Conservation (phyloP, 2,797 vertebrate genomes). For the Melanotaenia nigrans region DNA sequence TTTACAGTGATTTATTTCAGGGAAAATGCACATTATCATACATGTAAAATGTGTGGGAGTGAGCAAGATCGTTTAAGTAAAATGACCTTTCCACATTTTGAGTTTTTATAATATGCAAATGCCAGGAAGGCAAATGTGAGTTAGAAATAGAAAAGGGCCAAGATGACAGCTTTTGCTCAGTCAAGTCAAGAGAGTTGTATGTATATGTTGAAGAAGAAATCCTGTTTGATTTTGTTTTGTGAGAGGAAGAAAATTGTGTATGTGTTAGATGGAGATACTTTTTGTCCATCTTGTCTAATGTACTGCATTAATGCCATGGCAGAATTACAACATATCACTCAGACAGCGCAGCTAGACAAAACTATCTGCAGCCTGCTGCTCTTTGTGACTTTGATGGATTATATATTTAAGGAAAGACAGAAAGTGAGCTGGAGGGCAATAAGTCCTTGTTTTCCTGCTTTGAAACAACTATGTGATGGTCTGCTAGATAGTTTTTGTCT, state of each 20-base stretch:
- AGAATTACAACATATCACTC: slow-evolving; percentile 45
- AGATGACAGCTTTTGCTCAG: slow-evolving; percentile 21
- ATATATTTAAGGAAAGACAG: slow-evolving; percentile 51
- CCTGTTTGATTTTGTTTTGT: neutral
- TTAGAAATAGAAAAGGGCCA: slow-evolving; percentile 36
- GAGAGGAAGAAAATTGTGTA: slow-evolving; percentile 21
- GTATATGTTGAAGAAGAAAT: neutral
- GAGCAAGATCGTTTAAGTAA: neutral
- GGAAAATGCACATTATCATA: neutral
- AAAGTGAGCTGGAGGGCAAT: slow-evolving; percentile 45
- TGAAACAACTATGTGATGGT: slow-evolving; percentile 35
- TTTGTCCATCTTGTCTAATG: slow-evolving; percentile 13
- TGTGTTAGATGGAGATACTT: slow-evolving; percentile 19
- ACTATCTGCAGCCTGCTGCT: slow-evolving; percentile 51
- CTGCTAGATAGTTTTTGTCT: slow-evolving; percentile 22
- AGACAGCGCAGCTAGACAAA: slow-evolving; percentile 35
- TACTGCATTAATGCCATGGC: slow-evolving; percentile 27
- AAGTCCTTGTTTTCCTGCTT: slow-evolving; percentile 46
- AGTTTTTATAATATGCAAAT: too few relatives aligned
- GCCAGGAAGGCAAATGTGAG: slow-evolving; percentile 7
- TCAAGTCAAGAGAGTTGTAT: slow-evolving; percentile 6
- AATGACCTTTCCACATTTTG: neutral
- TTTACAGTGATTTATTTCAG: neutral
- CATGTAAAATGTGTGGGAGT: neutral
- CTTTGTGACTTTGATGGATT: slow-evolving; percentile 69